Base-by-base conservation (phyloP, 2,113 vertebrate genomes). In the Megaceryle maxima region DNA sequence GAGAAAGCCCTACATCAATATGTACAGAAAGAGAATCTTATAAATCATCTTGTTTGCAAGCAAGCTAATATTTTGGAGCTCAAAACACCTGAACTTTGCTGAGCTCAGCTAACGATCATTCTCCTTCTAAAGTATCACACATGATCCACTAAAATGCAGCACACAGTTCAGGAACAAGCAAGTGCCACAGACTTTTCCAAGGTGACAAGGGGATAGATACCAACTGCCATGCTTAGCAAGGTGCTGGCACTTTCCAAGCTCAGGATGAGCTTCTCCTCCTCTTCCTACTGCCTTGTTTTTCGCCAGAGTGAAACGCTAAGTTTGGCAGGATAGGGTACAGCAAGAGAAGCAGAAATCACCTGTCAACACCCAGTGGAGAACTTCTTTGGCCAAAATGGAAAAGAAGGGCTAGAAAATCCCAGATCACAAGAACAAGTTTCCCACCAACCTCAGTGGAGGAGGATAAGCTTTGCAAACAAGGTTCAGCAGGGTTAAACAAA, bases 211-310 rank as follows among this genome's bases (percentile, higher is more conserved):
- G 57, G 28, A 76, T 4, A 69, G 16, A 68, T 6, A 35, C 8
- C 8, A 11, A 56, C 1, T 72, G 35, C 57, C 28, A 41, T 0
- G 0, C 17, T 78, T 28, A 80, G 75, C 2, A 0, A 87, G n/a
- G 11, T 29, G 25, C 19, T 76, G 33, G 39, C 35, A 66, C 33
- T 76, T 62, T 43, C 53, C 48, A 76, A 57, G 26, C 19, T 83
- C 57, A 87, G 39, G 20, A 44, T 0, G 22, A 51, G 50, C 59
- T 53, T 59, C 43, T 91, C 37, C 44, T 86, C 55, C 22, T 79
- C 57, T 63, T 79, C 43, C 44, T 87, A 28, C 39, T 72, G 18
- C 35, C 26, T 51, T 48, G 25, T 5, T 82, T 74, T 64, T 46
- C 13, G 29, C 29, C 33, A 57, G 21, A 63, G 43, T 12, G 10